phyloP scores from a whole-genome alignment of 2,888 invertebrate genomes.

The Drosophila mettleri region DNA sequence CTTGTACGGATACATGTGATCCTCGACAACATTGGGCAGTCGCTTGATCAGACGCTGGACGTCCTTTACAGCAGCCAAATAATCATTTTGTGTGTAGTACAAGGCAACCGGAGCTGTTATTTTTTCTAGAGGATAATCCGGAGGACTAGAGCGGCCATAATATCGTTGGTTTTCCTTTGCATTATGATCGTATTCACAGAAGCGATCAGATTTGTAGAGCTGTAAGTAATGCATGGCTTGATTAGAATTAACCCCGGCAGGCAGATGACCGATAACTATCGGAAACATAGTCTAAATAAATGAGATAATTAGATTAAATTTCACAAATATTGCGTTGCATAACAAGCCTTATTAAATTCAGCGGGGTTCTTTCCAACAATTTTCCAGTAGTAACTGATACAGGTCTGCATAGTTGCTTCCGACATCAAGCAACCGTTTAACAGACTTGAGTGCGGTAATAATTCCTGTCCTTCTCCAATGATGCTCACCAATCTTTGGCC shows the following conservation, averaged over 20 bases:
- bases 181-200: slow-evolving; percentile 86
- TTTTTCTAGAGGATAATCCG: slow-evolving; percentile 85
- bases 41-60: slow-evolving; percentile 60
- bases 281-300: slow-evolving; percentile 86
- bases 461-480: slow-evolving; percentile 39
- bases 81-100: slow-evolving; percentile 86
- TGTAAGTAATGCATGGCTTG: slow-evolving; percentile 87
- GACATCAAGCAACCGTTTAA: slow-evolving; percentile 52
- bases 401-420: slow-evolving; percentile 42
- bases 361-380: slow-evolving; percentile 85
- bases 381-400: slow-evolving; percentile 85
- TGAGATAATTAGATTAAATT: too few relatives aligned
- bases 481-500: slow-evolving; percentile 69
- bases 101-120: slow-evolving; percentile 86
- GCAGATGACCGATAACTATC: slow-evolving; percentile 87
- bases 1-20: slow-evolving; percentile 57
- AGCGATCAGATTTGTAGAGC: slow-evolving; percentile 75
- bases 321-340: not conserved
- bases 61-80: slow-evolving; percentile 85
- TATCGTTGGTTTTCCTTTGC: slow-evolving; percentile 82
- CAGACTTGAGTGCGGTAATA: slow-evolving; percentile 45
- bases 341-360: slow-evolving; percentile 83
- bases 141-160: slow-evolving; percentile 86
- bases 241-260: slow-evolving; percentile 86
- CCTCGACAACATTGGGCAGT: slow-evolving; percentile 73